Conservation (phyloP, 2,888 invertebrate species). For the Epiblema foenella region DNA sequence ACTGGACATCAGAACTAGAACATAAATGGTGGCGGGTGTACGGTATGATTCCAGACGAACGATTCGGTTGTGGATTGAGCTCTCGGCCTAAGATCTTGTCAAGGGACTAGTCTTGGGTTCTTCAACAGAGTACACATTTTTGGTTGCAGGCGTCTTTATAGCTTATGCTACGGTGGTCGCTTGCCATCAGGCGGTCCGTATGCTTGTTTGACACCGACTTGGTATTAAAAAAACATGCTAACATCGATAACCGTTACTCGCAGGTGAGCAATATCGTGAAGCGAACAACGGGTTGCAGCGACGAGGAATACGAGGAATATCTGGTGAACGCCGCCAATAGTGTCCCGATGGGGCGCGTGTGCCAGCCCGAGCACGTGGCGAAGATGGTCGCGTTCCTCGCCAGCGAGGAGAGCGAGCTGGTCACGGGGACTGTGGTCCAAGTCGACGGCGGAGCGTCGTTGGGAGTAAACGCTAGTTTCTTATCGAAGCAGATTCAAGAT, state of each 20-base stretch:
- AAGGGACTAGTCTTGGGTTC: too few species aligned
- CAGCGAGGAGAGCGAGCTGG: conserved; percentile 89
- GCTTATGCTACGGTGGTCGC: too few species aligned
- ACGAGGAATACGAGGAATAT: conserved; percentile 51
- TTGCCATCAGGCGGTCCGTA: too few species aligned
- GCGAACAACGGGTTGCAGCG: conserved; percentile 49
- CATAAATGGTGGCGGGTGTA: too few species aligned
- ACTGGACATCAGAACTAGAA: too few species aligned
- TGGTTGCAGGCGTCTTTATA: too few species aligned
- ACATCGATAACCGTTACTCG: not conserved
- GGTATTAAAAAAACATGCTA: not conserved
- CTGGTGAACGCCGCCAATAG: conserved; percentile 29
- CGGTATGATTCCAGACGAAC: too few species aligned
- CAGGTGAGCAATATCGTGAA: conserved; percentile 48
- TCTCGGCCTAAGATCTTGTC: too few species aligned
- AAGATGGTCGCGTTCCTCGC: conserved; percentile 92
- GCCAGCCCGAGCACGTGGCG: conserved; percentile 88
- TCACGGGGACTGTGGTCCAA: conserved; percentile 86
- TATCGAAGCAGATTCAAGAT: not conserved
- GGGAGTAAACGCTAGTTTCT: not conserved
- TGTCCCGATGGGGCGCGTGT: conserved; percentile 52
- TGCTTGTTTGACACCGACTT: not conserved
- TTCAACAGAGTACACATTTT: too few species aligned
- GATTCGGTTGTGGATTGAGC: too few species aligned
- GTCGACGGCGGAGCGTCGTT: conserved; percentile 55